Evolutionary conservation across 2,888 invertebrate genomes (phyloP).

Genomic region (Hirtodrosophila alboralis): DNA sequence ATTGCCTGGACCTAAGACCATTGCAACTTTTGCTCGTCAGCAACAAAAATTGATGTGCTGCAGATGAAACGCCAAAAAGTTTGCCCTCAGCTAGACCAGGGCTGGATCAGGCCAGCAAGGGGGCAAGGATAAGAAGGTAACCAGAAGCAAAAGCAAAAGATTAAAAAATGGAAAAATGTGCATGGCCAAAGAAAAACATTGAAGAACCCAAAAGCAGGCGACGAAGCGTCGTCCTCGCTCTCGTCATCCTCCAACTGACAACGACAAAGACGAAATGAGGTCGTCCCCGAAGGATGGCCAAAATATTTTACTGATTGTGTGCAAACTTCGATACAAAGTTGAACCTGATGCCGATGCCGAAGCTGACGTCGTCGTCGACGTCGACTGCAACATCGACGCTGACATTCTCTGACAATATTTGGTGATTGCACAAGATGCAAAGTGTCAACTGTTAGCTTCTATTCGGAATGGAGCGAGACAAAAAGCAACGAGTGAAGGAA

Average conservation of each 20-base stretch:
- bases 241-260: conserved; percentile 47
- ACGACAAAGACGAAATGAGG: conserved; percentile 76
- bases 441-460: conserved; percentile 64
- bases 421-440: conserved; percentile 81
- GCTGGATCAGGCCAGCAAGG: conserved; percentile 13
- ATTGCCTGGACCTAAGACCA: conserved; percentile 50
- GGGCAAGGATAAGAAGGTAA: conserved; percentile 49
- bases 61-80: conserved; percentile 81
- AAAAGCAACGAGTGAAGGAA: conserved; percentile 17
- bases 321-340: conserved; percentile 80
- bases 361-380: conserved; percentile 24
- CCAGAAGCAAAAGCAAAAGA: conserved; percentile 72
- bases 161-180: conserved; percentile 77
- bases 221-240: conserved; percentile 29
- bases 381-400: conserved; percentile 33
- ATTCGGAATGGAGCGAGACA: conserved; percentile 14
- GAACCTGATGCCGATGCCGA: conserved; percentile 44
- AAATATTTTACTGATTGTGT: conserved; percentile 80
- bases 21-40: conserved; percentile 80
- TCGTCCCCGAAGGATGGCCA: conserved; percentile 78
- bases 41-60: conserved; percentile 81
- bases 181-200: conserved; percentile 68
- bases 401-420: conserved; percentile 76
- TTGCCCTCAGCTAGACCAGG: conserved; percentile 63
- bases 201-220: conserved; percentile 55